These are phyloP conservation scores for Hydractinia symbiolongicarpus DNA, from an alignment of 30 jellyfish, hydroid and myxozoan genomes.

Conservation along the genomic window DNA sequence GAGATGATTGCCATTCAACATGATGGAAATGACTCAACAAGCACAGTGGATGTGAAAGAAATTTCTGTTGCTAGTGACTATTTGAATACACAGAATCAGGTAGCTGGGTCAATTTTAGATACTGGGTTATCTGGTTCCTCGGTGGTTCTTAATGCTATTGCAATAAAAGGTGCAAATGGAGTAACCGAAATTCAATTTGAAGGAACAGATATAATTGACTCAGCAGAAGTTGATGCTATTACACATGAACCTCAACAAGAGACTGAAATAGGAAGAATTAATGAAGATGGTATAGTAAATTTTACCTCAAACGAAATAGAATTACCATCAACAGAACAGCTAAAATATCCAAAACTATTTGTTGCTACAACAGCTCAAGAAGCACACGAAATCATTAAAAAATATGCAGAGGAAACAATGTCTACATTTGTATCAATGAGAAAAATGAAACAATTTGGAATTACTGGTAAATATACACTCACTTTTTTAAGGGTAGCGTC, in stretches of 20 bases:
- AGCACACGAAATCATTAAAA: conserved; percentile 34
- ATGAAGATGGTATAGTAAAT: not conserved
- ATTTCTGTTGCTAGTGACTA: not conserved
- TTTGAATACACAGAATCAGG: not conserved
- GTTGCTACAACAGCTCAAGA: conserved; percentile 35
- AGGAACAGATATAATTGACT: conserved; percentile 15
- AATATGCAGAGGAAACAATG: conserved; percentile 38
- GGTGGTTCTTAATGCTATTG: conserved; percentile 27
- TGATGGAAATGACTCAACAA: not conserved
- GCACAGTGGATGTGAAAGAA: not conserved
- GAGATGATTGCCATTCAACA: conserved; percentile 27
- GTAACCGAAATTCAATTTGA: conserved; percentile 26
- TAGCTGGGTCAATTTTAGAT: conserved; percentile 6
- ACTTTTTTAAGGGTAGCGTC: too few species aligned
- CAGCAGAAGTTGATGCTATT: conserved; percentile 20
- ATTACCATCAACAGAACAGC: not conserved
- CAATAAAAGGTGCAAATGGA: conserved; percentile 26
- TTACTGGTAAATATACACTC: conserved; percentile 17
- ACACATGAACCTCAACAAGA: conserved; percentile 14
- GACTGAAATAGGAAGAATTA: not conserved
- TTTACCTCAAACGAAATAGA: conserved; percentile 1
- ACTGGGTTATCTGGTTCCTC: conserved; percentile 19
- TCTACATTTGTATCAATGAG: conserved; percentile 46
- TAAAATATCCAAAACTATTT: conserved; percentile 30
- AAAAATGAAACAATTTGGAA: conserved; percentile 39